These are phyloP conservation scores for Drosophila aldrichi DNA, from an alignment of 2,888 invertebrate genomes.

Conservation along the genomic window DNA sequence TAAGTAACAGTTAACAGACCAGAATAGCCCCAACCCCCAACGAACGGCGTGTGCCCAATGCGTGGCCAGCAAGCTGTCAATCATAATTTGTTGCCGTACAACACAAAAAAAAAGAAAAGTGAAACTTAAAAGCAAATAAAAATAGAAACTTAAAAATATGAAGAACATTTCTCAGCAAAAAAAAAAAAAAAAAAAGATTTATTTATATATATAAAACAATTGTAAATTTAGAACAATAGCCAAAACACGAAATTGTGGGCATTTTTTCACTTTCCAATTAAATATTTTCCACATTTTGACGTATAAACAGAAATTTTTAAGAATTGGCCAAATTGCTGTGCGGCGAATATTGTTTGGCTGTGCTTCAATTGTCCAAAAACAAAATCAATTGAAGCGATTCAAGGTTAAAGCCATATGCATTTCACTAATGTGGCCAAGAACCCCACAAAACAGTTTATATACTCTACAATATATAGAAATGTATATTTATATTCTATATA, in stretches of 20 bases:
- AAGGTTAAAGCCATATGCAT: constrained; percentile 69
- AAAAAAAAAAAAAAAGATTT: neutral
- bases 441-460: constrained; percentile 32
- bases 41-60: neutral
- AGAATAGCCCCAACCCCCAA: neutral
- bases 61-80: constrained; percentile 31
- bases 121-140: constrained; percentile 11
- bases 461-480: constrained; percentile 4
- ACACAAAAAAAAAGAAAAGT: neutral
- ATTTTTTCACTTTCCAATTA: constrained; percentile 49
- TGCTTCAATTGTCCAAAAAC: constrained; percentile 48
- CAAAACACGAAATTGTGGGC: constrained; percentile 15
- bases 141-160: constrained; percentile 22
- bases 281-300: constrained; percentile 20
- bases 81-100: constrained; percentile 10
- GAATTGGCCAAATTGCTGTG: constrained; percentile 21
- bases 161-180: constrained; percentile 6
- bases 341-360: constrained; percentile 23
- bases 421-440: constrained; percentile 60
- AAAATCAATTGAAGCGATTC: constrained; percentile 45
- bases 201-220: constrained; percentile 9
- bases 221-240: constrained; percentile 17
- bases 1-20: constrained; percentile 59
- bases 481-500: constrained; percentile 9
- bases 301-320: constrained; percentile 36